A percentile compares a stretch with the other conserved stretches of the same genome.
Conservation (phyloP, 2,888 invertebrate genomes). For the Trachelus stipa region DNA sequence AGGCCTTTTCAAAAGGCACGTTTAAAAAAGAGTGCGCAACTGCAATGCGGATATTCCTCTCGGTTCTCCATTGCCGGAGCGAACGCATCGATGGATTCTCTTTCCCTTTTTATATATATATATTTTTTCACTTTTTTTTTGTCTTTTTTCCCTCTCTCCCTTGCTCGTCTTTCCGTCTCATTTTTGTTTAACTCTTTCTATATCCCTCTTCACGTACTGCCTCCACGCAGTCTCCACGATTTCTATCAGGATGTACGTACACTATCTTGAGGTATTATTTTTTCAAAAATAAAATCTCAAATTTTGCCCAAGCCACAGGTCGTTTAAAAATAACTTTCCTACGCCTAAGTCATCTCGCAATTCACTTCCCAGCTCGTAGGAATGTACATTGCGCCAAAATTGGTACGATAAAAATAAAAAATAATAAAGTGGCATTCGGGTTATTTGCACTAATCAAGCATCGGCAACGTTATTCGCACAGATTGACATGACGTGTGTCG, state of each 20-base stretch:
- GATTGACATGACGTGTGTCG: too few relatives aligned
- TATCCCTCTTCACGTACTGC: slow-evolving; percentile 19
- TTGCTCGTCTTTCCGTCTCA: slow-evolving; percentile 9
- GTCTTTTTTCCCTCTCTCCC: background rate
- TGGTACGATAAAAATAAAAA: background rate
- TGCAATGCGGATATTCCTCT: slow-evolving; percentile 51
- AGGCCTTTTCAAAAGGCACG: background rate
- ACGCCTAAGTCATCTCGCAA: background rate
- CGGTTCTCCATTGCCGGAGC: slow-evolving; percentile 22
- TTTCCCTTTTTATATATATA: slow-evolving; percentile 12
- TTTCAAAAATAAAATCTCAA: background rate
- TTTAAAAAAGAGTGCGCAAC: slow-evolving; percentile 33
- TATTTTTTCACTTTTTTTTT: background rate
- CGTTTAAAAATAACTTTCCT: background rate
- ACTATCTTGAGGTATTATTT: background rate
- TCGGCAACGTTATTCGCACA: background rate
- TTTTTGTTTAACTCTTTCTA: background rate
- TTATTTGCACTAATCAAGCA: background rate
- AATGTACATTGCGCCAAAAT: background rate
- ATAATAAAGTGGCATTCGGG: background rate
- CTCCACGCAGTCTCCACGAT: background rate
- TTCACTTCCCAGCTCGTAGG: background rate
- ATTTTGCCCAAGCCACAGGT: background rate
- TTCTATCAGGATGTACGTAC: background rate
- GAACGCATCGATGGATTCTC: slow-evolving; percentile 30